Evolutionary conservation across 2,113 vertebrate species (phyloP).

Genomic region (Gymnogyps californianus): DNA sequence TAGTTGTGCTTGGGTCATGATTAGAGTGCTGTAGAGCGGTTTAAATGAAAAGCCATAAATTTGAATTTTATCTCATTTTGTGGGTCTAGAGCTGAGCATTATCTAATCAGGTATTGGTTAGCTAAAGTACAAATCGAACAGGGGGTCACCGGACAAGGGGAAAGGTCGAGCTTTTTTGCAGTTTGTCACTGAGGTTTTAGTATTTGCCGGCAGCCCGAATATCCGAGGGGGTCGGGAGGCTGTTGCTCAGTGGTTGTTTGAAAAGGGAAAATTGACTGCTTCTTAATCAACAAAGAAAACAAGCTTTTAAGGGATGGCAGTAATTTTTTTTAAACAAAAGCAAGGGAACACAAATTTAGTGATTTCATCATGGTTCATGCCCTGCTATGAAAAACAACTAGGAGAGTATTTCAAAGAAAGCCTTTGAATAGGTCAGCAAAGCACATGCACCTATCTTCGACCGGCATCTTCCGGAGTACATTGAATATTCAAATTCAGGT

Average conservation of each 20-base stretch:
- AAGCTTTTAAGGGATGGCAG: conserved; percentile 47
- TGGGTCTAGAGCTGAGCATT: conserved; percentile 73
- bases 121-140: conserved; percentile 79
- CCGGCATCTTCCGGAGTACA: neutral
- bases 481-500: neutral
- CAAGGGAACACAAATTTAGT: neutral
- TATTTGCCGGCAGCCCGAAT: conserved; percentile 56
- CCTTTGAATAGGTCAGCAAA: neutral
- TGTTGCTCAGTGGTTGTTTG: conserved; percentile 38
- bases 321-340: conserved; percentile 42
- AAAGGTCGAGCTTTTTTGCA: conserved; percentile 80
- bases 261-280: conserved; percentile 57
- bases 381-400: conserved; percentile 37
- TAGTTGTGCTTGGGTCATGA: conserved; percentile 25
- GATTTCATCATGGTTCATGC: conserved; percentile 42
- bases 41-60: conserved; percentile 87
- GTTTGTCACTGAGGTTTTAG: conserved; percentile 79
- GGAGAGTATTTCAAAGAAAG: conserved; percentile 10
- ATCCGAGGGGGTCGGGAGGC: conserved; percentile 62
- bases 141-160: conserved; percentile 79
- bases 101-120: conserved; percentile 86
- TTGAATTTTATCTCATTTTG: conserved; percentile 77
- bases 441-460: neutral
- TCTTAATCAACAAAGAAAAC: conserved; percentile 69
- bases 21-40: conserved; percentile 68